These are phyloP conservation scores for Spicauda simplicius DNA, from an alignment of 2,888 invertebrate species.

Conservation along the genomic window DNA sequence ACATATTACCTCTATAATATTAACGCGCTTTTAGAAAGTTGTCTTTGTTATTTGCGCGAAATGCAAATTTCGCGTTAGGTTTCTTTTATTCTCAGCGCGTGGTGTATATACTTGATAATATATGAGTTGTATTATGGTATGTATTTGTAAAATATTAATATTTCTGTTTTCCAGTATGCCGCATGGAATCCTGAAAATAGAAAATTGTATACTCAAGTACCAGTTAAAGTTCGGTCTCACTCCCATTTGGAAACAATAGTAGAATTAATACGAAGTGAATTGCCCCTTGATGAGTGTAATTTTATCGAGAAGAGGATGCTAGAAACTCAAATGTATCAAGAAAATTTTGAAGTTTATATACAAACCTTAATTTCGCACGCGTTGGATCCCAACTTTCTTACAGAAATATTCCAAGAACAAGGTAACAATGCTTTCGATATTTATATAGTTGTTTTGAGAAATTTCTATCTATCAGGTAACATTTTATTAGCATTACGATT, in stretches of 20 bases:
- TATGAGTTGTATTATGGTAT: too few species aligned
- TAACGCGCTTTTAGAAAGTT: too few species aligned
- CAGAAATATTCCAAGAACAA: constrained; percentile 95
- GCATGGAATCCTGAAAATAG: constrained; percentile 94
- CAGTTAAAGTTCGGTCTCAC: constrained; percentile 90
- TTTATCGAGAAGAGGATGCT: constrained; percentile 91
- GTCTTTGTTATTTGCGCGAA: too few species aligned
- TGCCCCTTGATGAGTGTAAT: constrained; percentile 88
- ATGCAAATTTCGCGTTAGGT: too few species aligned
- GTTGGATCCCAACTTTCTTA: constrained; percentile 94
- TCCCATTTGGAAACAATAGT: constrained; percentile 91
- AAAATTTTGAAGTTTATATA: constrained; percentile 96
- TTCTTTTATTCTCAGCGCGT: too few species aligned
- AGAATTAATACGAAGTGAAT: constrained; percentile 90
- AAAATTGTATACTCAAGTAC: constrained; percentile 91
- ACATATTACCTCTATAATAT: too few species aligned
- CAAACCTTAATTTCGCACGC: constrained; percentile 96
- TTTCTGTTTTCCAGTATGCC: constrained; percentile 87
- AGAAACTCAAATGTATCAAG: constrained; percentile 91
- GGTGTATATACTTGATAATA: too few species aligned
- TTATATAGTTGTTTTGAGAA: too few species aligned
- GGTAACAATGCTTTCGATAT: constrained; percentile 76
- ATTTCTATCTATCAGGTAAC: too few species aligned
- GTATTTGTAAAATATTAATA: too few species aligned
- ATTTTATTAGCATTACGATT: too few species aligned